Conservation (phyloP, 1,140 invertebrate species). For the Anastrepha obliqua region DNA sequence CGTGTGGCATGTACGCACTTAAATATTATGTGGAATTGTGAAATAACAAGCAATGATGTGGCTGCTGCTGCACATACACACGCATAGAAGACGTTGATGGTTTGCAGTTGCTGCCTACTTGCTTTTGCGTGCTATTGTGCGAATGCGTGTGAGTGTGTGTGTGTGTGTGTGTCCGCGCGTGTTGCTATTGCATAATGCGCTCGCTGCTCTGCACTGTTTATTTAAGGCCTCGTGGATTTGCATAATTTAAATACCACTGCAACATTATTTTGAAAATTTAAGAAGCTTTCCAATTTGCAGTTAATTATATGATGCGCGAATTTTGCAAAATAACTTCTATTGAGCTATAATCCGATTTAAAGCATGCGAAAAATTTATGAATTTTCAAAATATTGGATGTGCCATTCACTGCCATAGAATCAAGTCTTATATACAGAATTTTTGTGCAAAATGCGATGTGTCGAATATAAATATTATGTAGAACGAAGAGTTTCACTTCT, state of each 20-base stretch:
- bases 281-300: constrained; percentile 19
- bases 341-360: constrained; percentile 10
- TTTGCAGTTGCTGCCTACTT: neutral
- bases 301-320: constrained; percentile 5
- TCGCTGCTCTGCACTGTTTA: neutral
- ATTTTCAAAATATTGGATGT: too few relatives aligned
- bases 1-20: constrained; percentile 49
- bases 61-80: neutral
- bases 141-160: neutral
- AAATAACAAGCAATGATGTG: neutral
- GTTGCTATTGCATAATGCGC: constrained; percentile 29
- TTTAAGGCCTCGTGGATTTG: constrained; percentile 31
- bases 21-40: constrained; percentile 44
- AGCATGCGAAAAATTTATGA: neutral
- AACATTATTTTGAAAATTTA: constrained; percentile 39
- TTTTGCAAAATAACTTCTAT: neutral
- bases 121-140: neutral
- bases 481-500: too few relatives aligned
- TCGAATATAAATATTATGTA: neutral
- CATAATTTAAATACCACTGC: constrained; percentile 36
- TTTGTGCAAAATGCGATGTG: neutral
- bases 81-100: neutral
- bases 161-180: neutral
- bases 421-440: neutral
- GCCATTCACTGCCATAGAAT: too few relatives aligned